Conservation (phyloP, 2,888 invertebrate genomes). For the Chelonus formosanus region DNA sequence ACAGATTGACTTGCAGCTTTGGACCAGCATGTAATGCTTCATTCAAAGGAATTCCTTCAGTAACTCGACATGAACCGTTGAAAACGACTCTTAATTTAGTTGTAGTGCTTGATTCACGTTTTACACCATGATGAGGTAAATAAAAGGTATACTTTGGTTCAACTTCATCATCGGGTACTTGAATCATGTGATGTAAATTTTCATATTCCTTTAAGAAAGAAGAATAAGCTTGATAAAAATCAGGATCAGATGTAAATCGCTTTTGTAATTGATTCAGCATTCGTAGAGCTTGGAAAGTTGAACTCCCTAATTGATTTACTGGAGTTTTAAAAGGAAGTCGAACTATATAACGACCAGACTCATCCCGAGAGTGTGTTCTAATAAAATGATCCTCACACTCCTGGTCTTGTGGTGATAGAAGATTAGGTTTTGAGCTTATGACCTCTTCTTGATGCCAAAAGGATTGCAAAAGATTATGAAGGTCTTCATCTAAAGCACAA, state of each 20-base stretch:
- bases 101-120: neutral
- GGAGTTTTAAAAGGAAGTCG: constrained; percentile 2
- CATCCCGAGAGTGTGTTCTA: constrained; percentile 2
- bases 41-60: neutral
- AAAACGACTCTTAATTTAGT: too few species aligned
- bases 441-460: too few species aligned
- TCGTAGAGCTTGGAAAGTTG: neutral
- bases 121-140: neutral
- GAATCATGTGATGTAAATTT: neutral
- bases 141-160: neutral
- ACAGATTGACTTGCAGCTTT: neutral
- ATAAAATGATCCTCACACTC: constrained; percentile 14
- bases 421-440: too few species aligned
- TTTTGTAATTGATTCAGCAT: too few species aligned
- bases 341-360: constrained; percentile 11
- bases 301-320: neutral
- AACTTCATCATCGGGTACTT: neutral
- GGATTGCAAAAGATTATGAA: too few species aligned
- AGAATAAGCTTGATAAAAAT: too few species aligned
- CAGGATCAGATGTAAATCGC: too few species aligned
- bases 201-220: constrained; percentile 16
- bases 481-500: too few species aligned
- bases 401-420: neutral
- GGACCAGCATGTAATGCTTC: neutral
- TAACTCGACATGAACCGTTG: neutral